phyloP scores from a whole-genome alignment of 1,140 invertebrate species.

The Oryctes rhinoceros region DNA sequence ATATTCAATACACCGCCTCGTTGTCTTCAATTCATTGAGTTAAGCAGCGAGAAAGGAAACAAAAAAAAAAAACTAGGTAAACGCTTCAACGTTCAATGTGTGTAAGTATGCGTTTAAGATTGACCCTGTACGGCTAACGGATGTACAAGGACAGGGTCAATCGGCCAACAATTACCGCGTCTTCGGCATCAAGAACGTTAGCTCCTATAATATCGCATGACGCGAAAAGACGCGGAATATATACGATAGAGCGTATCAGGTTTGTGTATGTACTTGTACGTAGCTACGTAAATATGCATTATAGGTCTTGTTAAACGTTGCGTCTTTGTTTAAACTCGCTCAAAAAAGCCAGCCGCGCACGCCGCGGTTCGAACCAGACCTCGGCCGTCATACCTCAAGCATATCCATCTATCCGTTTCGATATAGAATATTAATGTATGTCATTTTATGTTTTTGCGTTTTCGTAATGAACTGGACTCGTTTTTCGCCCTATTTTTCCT shows the following conservation, averaged over 20 bases:
- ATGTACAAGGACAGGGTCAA: constrained; percentile 50
- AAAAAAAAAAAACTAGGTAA: constrained; percentile 29
- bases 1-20: background rate
- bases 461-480: constrained; percentile 3
- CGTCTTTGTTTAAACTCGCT: background rate
- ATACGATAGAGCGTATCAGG: background rate
- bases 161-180: constrained; percentile 50
- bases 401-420: background rate
- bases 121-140: constrained; percentile 48
- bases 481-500: background rate
- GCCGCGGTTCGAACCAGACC: background rate
- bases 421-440: background rate
- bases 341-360: background rate
- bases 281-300: background rate
- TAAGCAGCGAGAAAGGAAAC: constrained; percentile 8
- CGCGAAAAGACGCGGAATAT: constrained; percentile 13
- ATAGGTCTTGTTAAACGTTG: background rate
- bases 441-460: constrained; percentile 7
- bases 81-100: background rate
- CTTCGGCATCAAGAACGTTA: constrained; percentile 45
- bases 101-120: constrained; percentile 30
- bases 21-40: constrained; percentile 14
- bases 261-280: background rate
- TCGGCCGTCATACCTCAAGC: constrained; percentile 7
- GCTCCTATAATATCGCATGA: constrained; percentile 43